Evolutionary conservation across 1,140 invertebrate species (phyloP).

Genomic region (Elysia chlorotica): DNA sequence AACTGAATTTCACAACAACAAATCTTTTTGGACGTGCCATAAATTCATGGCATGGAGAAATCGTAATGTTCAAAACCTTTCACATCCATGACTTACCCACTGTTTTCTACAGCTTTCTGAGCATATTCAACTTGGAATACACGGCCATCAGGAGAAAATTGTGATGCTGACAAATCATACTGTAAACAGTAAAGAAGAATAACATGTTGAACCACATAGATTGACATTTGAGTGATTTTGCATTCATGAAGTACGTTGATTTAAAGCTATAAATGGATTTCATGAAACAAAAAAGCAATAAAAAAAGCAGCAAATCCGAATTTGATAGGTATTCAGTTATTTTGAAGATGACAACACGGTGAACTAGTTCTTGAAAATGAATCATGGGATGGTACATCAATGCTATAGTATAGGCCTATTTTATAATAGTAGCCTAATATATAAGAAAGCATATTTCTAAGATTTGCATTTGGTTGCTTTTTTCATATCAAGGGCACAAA

Average conservation of each 20-base stretch:
- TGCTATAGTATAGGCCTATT: no score
- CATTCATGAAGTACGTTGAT: no score
- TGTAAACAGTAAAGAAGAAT: conserved; percentile 32
- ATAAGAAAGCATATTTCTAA: no score
- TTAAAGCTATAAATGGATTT: conserved; percentile 1
- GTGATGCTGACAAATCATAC: conserved; percentile 98
- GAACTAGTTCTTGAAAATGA: no score
- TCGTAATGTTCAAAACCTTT: neutral
- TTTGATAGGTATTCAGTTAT: no score
- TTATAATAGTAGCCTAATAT: no score
- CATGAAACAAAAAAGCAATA: neutral
- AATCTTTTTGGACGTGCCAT: neutral
- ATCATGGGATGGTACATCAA: no score
- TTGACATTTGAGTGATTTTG: no score
- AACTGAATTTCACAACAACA: neutral
- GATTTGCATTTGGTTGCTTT: no score
- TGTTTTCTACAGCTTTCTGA: conserved; percentile 98
- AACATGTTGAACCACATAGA: neutral
- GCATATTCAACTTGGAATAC: conserved; percentile 99
- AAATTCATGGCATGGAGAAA: neutral
- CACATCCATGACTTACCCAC: conserved; percentile 75
- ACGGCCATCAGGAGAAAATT: conserved; percentile 98
- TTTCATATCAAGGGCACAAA: no score
- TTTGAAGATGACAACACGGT: no score
- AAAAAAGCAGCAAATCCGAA: neutral